phyloP scores from a whole-genome alignment of 2,888 invertebrate genomes.

The Eristalis pertinax region DNA sequence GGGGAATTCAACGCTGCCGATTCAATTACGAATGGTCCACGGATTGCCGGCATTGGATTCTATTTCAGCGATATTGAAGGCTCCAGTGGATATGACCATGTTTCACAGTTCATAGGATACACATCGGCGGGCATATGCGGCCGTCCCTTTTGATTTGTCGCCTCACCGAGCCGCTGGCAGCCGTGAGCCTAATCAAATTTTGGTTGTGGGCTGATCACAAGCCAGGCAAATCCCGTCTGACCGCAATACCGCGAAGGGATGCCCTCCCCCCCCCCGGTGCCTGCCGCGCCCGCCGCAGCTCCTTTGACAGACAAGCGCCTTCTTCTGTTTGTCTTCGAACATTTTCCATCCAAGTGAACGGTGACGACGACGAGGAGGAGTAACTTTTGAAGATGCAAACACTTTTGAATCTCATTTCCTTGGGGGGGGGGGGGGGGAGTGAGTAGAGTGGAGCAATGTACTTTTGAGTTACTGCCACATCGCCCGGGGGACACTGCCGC shows the following conservation, averaged over 20 bases:
- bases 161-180: slow-evolving; percentile 45
- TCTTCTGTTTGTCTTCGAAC: neutral
- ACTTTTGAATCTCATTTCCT: neutral
- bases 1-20: slow-evolving; percentile 7
- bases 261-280: neutral
- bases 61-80: slow-evolving; percentile 65
- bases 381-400: neutral
- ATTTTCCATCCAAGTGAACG: neutral
- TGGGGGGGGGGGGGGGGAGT: neutral
- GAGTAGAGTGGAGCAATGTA: slow-evolving; percentile 24
- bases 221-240: slow-evolving; percentile 29
- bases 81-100: slow-evolving; percentile 66
- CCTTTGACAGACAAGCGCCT: neutral
- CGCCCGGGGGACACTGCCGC: slow-evolving; percentile 34
- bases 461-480: slow-evolving; percentile 43
- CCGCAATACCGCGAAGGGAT: slow-evolving; percentile 33
- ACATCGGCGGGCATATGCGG: slow-evolving; percentile 25
- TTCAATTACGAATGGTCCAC: slow-evolving; percentile 41
- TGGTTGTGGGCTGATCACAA: slow-evolving; percentile 52
- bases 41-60: slow-evolving; percentile 42
- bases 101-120: slow-evolving; percentile 70
- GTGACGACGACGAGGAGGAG: neutral
- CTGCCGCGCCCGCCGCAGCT: no score
- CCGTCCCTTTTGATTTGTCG: slow-evolving; percentile 67
- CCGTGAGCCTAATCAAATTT: slow-evolving; percentile 67